phyloP scores from a whole-genome alignment of 2,888 invertebrate genomes.

The Aleiodes leptofemur region DNA sequence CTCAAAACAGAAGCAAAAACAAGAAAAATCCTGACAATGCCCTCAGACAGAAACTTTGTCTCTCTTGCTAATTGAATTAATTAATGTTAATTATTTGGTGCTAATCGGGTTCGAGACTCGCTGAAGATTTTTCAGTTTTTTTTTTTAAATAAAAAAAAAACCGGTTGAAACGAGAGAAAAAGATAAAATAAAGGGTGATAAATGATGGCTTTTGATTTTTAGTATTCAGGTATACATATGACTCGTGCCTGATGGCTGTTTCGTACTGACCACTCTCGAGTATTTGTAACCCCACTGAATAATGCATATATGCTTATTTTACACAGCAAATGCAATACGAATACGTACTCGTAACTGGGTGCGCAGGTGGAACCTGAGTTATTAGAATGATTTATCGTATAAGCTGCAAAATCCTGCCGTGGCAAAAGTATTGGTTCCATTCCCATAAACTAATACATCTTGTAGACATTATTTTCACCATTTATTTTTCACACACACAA shows the following conservation, averaged over 20 bases:
- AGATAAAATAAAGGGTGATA: slow-evolving; percentile 40
- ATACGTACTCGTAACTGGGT: slow-evolving; percentile 43
- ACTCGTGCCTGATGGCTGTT: slow-evolving; percentile 52
- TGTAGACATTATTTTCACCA: no score
- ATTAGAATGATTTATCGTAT: slow-evolving; percentile 69
- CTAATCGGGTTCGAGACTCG: slow-evolving; percentile 60
- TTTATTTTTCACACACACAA: background rate
- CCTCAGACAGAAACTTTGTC: slow-evolving; percentile 48
- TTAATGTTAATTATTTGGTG: slow-evolving; percentile 70
- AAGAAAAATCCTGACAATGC: slow-evolving; percentile 47
- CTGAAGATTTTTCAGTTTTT: slow-evolving; percentile 27
- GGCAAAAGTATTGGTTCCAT: slow-evolving; percentile 47
- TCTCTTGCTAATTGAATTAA: slow-evolving; percentile 68
- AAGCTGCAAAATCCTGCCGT: slow-evolving; percentile 61
- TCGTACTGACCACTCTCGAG: slow-evolving; percentile 39
- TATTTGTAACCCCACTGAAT: slow-evolving; percentile 63
- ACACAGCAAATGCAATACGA: slow-evolving; percentile 62
- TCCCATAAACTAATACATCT: no score
- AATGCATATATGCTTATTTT: slow-evolving; percentile 66
- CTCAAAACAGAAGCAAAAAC: slow-evolving; percentile 57
- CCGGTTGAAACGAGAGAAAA: background rate
- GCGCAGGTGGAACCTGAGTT: slow-evolving; percentile 70
- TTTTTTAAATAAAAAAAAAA: background rate
- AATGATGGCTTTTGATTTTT: slow-evolving; percentile 37
- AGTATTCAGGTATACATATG: slow-evolving; percentile 33